phyloP scores from a whole-genome alignment of 2,797 vertebrate genomes.

The Bradypodion ventrale region DNA sequence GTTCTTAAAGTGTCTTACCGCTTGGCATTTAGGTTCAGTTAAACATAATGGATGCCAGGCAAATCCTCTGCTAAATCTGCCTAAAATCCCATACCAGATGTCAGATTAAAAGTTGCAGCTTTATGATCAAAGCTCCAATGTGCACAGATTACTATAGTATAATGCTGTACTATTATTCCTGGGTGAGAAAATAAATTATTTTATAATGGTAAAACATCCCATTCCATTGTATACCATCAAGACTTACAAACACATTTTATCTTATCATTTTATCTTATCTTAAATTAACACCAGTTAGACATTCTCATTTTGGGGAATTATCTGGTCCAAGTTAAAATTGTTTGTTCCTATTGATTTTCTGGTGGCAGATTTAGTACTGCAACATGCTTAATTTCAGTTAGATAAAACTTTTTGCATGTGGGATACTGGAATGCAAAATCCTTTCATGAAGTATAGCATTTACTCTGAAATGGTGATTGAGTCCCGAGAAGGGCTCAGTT shows the following conservation, averaged over 20 bases:
- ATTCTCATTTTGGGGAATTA: neutral
- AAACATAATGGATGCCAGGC: neutral
- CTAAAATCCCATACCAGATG: slow-evolving; percentile 18
- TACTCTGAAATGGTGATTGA: neutral
- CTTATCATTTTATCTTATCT: too few relatives aligned
- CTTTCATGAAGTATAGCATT: neutral
- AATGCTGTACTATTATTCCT: neutral
- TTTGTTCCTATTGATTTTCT: neutral
- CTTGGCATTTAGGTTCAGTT: neutral
- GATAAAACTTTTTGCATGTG: neutral
- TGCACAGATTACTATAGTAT: slow-evolving; percentile 4
- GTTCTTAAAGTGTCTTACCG: slow-evolving; percentile 1
- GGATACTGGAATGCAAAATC: neutral
- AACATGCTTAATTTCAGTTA: neutral
- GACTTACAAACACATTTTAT: neutral
- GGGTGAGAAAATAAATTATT: slow-evolving; percentile 5
- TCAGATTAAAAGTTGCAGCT: slow-evolving; percentile 14
- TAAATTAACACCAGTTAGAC: neutral
- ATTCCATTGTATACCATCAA: neutral
- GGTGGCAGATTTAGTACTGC: neutral
- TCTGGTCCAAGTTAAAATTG: neutral
- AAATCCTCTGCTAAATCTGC: neutral
- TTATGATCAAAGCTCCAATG: slow-evolving; percentile 12
- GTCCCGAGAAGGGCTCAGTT: neutral
- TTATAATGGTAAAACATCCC: neutral